Base-by-base conservation (phyloP, 2,113 vertebrate species). In the Nesogale talazaci region DNA sequence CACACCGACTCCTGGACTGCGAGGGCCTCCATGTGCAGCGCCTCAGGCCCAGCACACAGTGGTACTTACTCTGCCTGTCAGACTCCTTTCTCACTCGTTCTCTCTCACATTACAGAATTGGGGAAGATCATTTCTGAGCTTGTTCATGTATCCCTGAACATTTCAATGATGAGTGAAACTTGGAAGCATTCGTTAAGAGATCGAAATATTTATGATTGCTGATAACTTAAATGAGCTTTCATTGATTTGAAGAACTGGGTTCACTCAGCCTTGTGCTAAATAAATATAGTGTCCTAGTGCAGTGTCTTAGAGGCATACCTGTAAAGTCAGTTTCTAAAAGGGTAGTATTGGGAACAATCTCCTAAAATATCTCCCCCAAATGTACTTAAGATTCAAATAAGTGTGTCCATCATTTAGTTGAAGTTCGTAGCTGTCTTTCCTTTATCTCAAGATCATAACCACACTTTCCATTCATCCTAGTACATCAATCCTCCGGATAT, bases 61-160 rank as follows among this genome's bases (percentile, higher is more conserved):
- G 16, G 25, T 19, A 3, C 52, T 83, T 72, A 31, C 7, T 25
- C 2, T 56, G 59, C 25, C 17, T 6, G 3, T 65, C 38, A 63
- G 80, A 36, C n/a, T 56, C n/a, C 36, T 69, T 70, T 34, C 17
- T 65, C 67, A 14, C 3, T 87, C 31, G 34, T 70, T 63, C 46
- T 52, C 9, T 9, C 34, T 86, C 36, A 67, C 46, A 77, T 83
- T 65, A 40, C 56, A 38, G 74, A 86, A 22, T n/a, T 52, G 46
- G 78, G 57, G 80, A 31, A 82, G 63, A 9, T 86, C 59, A 65
- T 89, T 93, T 81, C 36, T 92, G 63, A 93, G 52, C 42, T 89
- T 4, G 46, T n/a, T 83, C 52, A 19, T 70, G 38, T 69, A 92
- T 20, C 19, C n/a, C 22, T 79, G 76, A 85, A 15, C 29, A 63